Evolutionary conservation across 2,888 invertebrate genomes (phyloP), one percentile per base, ranked within the genome.

Genomic region (Ophion ellenae): DNA sequence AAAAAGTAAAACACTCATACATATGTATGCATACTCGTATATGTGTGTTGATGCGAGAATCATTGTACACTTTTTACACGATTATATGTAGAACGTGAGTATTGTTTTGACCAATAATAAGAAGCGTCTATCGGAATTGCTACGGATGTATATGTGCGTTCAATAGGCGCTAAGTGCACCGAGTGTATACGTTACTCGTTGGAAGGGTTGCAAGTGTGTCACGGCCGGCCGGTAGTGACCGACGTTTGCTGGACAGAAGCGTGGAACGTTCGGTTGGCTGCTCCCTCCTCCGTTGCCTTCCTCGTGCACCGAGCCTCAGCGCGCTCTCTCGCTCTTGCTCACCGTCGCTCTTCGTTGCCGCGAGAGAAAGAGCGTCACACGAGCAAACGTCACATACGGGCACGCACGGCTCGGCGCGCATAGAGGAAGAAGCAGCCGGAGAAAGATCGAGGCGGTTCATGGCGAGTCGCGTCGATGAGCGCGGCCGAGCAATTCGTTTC

Each of bases 191-290:
- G 28, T 20, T 57, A 59, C 11, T 59, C 73, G 77, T 40, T 67
- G 57, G 69, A 76, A 86, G 83, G 87, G 86, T 64, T 57, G 69
- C 81, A 92, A 92, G 91, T 92, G 89, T 92, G 92, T 92, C 92
- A 92, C 90, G 92, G 92, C 90, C 92, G 92, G 90, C 91, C 90
- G 92, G 91, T 91, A 91, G 91, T 90, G 89, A 89, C 90, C 89
- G 88, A 88, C 89, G 89, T 81, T 87, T 85, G 75, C 85, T 74
- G 80, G 85, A 81, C 80, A 81, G 81, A 75, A 73, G 24, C 77
- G 83, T 57, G 59, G 47, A 64, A 77, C 77, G 71, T 66, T 82
- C 79, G 64, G 32, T 66, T 32, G 70, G 14, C 36, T 53, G 66
- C 57, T 11, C 73, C 63, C 45, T 70, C 28, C 63, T 57, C 69